These are phyloP conservation scores for Andrena dorsata DNA, from an alignment of 2,888 invertebrate species.

Conservation along the genomic window DNA sequence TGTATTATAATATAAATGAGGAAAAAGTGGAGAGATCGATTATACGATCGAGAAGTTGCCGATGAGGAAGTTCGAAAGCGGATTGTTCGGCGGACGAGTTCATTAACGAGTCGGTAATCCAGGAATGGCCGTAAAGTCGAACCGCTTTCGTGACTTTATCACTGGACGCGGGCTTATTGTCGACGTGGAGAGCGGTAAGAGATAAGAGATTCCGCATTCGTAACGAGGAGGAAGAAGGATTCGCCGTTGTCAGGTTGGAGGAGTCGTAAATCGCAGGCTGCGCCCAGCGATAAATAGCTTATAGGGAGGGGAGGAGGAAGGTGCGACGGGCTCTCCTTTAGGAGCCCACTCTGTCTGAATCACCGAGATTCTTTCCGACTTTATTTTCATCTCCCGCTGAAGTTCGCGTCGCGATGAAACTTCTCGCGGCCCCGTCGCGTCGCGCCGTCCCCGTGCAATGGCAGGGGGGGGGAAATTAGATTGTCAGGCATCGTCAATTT, in stretches of 20 bases:
- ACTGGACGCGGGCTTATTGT: background rate
- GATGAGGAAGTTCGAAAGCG: slow-evolving; percentile 1
- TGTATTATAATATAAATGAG: no score
- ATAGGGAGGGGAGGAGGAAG: background rate
- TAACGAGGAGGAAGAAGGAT: slow-evolving; percentile 29
- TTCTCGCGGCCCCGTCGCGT: no score
- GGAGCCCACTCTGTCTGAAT: background rate
- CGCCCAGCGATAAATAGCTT: slow-evolving; percentile 42
- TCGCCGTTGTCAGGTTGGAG: background rate
- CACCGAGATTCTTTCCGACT: no score
- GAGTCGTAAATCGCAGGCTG: slow-evolving; percentile 38
- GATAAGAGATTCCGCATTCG: slow-evolving; percentile 42
- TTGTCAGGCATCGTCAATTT: no score
- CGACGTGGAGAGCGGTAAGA: background rate
- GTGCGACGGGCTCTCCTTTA: background rate
- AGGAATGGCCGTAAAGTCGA: slow-evolving; percentile 1
- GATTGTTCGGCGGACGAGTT: background rate
- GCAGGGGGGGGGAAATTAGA: no score
- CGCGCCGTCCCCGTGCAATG: no score
- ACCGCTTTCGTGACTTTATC: slow-evolving; percentile 15
- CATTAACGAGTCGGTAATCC: slow-evolving; percentile 2
- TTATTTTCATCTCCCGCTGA: no score
- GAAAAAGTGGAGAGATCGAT: no score
- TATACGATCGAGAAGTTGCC: no score
- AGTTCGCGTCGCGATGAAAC: no score